phyloP scores from a whole-genome alignment of 1,140 invertebrate species.

The Aporrectodea caliginosa region DNA sequence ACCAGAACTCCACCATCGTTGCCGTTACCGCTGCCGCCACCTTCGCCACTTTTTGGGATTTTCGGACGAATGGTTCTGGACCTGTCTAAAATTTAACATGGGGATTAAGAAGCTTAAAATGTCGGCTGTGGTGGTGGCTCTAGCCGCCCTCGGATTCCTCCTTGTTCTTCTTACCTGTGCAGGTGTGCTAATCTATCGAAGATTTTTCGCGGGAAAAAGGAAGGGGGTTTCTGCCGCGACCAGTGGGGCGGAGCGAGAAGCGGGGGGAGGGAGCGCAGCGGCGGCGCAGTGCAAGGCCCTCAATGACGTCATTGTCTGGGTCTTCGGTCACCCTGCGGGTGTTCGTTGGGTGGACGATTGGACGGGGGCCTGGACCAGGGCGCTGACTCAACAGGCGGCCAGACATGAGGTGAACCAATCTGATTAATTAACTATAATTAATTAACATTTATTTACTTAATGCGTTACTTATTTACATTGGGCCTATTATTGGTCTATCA shows the following conservation, averaged over 20 bases:
- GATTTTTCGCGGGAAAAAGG: background rate
- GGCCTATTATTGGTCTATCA: too few species aligned
- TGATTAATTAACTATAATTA: too few species aligned
- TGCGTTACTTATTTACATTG: too few species aligned
- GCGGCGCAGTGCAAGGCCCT: background rate
- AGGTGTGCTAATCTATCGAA: background rate
- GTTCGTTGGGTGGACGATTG: background rate
- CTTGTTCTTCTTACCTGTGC: too few species aligned
- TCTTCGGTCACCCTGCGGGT: background rate
- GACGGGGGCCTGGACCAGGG: background rate
- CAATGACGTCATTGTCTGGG: background rate
- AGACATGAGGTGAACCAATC: background rate
- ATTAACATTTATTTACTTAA: too few species aligned
- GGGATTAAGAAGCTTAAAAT: too few species aligned
- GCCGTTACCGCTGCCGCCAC: background rate
- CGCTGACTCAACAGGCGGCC: background rate
- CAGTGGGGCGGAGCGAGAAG: background rate
- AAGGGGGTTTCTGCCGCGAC: background rate
- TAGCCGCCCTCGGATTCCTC: background rate
- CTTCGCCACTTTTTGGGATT: background rate
- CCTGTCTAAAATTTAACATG: background rate
- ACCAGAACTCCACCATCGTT: too few species aligned
- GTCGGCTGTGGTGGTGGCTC: background rate
- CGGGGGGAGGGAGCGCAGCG: too few species aligned
- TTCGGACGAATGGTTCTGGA: background rate